Percentiles rank a stretch among this genome's conserved stretches.
Conservation (phyloP, 2,113 vertebrate species). For the Eptesicus fuscus region DNA sequence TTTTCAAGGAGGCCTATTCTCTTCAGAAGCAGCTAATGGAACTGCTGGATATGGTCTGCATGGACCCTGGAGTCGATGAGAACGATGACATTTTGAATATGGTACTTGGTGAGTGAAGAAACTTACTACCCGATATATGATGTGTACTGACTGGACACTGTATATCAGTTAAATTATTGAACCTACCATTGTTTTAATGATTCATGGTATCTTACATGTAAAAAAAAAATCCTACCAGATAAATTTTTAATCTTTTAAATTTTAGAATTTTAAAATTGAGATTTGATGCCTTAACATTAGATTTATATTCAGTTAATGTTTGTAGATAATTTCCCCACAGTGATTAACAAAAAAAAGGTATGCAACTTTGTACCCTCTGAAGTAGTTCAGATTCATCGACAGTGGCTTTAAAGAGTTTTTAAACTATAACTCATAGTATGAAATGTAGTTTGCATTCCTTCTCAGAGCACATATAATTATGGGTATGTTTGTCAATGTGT, state of each 20-base stretch:
- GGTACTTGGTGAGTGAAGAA: conserved; percentile 84
- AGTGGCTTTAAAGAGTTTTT: neutral
- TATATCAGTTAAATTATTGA: neutral
- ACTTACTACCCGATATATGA: neutral
- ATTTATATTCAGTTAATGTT: neutral
- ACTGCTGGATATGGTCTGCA: conserved; percentile 87
- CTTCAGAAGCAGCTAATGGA: conserved; percentile 95
- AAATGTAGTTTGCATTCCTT: neutral
- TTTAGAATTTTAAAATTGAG: conserved; percentile 4
- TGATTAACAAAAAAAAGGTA: neutral
- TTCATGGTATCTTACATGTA: neutral
- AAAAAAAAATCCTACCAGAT: neutral
- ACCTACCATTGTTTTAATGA: neutral
- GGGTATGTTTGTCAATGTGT: neutral
- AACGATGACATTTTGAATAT: conserved; percentile 82
- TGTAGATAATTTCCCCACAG: neutral
- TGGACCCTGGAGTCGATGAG: conserved; percentile 81
- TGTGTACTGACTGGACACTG: neutral
- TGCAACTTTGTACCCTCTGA: neutral
- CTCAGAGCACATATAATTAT: neutral
- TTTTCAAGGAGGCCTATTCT: conserved; percentile 94
- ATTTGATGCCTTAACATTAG: neutral
- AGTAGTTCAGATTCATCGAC: neutral
- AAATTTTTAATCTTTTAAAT: neutral
- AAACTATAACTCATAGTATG: neutral